Evolutionary conservation across 2,797 vertebrate species (phyloP), one percentile per base, ranked within the genome.

Genomic region (Telmatherina bonti): DNA sequence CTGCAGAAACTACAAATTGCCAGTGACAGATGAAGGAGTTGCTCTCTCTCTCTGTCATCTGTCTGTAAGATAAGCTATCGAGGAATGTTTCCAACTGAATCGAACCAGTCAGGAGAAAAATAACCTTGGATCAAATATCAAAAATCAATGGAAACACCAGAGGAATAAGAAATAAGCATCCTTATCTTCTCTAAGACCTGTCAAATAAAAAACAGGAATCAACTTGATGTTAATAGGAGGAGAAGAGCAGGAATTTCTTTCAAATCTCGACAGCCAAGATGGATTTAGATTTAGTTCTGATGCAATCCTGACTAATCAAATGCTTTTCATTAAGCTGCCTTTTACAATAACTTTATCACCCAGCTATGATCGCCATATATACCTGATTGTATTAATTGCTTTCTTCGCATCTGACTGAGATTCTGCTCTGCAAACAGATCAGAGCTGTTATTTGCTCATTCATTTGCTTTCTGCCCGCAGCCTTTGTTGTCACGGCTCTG

Each of bases 331-430:
- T 67, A 33, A 74, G 27, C 45, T 15, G 35, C n/a, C 55, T 16
- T 69, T 61, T 38, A 43, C 20, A 41, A 62, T 53, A 12, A 43
- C 43, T 8, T 31, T 27, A 56, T 30, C 58, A 41, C 54, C 27
- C 36, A 10, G 62, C 67, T 67, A 4, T 49, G 53, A 66, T 77
- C 45, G 29, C 24, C 1, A 1, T 56, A 18, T 72, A 68, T 57
- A 78, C 67, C 70, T 76, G 67, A 78, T 67, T 26, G 5, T 62
- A 55, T 70, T 72, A 69, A 85, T 78, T 80, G 57, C 30, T 7
- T 55, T 49, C 26, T 72, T 47, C 52, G 52, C 58, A 38, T 57
- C 20, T 29, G 67, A 49, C 56, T 27, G 53, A 36, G 62, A 56
- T 58, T 62, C 24, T 75, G 26, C 26, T 27, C 16, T n/a, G 8